Evolutionary conservation across 2,888 invertebrate genomes (phyloP), one percentile per base, ranked within the genome.

Genomic region (Onthophagus sagittarius): DNA sequence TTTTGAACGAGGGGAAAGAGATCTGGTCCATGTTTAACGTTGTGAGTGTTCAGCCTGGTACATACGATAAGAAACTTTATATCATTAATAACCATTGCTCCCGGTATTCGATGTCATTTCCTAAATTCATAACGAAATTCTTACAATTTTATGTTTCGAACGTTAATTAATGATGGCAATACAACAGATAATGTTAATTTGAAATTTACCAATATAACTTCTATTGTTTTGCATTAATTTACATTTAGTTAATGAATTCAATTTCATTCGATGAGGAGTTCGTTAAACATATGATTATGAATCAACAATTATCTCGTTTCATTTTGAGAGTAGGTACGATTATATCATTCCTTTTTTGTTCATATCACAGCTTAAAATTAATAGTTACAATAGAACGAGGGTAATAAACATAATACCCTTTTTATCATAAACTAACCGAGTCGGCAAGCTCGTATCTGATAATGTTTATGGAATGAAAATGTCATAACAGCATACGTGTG

Each of bases 381-480:
- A 9, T 53, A 53, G 39, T 53, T 53, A 53, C 39, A 53, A 53
- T 53, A 11, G 11, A 53, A 53, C 39, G 39, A 53, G 7, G 5
- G 39, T 53, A 7, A 53, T 53, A 53, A 53, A 53, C 39, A 53
- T 53, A 53, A 53, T 53, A 11, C 39, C 39, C 39, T 53, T 53
- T 53, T 53, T 53, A 53, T 11, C 39, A 53, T 53, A 53, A 53
- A 53, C 23, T 23, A 23, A 23, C 39, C 39, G 39, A 53, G 39
- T 53, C 11, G 39, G 9, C 39, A 11, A 53, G 39, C 39, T 53
- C 39, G 39, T 53, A 53, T 53, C 39, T 53, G 39, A 53, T 53
- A 53, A 53, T 53, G 39, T 53, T 53, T 53, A 67, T 67, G 67
- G 67, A n/a, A 67, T 67, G 67, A 67, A 67, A 67, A 67, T 23